A percentile compares a stretch with the other conserved stretches of the same genome.
Conservation (phyloP, 2,113 vertebrate genomes). For the Vulpes ferrilata region DNA sequence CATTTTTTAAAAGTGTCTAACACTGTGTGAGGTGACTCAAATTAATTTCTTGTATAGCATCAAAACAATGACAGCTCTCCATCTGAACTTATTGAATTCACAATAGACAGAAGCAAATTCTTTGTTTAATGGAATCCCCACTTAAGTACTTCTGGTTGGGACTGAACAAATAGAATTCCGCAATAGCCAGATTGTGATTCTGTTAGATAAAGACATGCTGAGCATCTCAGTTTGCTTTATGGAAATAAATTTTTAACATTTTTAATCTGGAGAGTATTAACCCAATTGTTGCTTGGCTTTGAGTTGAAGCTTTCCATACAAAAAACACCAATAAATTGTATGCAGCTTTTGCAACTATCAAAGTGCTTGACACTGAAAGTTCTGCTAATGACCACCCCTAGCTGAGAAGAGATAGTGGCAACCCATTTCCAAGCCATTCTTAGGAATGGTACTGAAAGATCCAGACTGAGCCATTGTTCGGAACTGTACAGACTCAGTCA, state of each 20-base stretch:
- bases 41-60: neutral
- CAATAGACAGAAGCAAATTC: neutral
- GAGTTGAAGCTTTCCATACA: neutral
- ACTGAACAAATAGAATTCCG: neutral
- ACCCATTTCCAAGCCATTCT: slow-evolving; percentile 20
- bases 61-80: neutral
- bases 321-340: neutral
- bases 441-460: slow-evolving; percentile 53
- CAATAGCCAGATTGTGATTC: neutral
- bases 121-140: slow-evolving; percentile 17
- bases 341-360: neutral
- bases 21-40: neutral
- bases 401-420: slow-evolving; percentile 56
- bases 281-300: slow-evolving; percentile 23
- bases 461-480: slow-evolving; percentile 29
- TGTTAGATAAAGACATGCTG: neutral
- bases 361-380: neutral
- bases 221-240: neutral
- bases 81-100: slow-evolving; percentile 2
- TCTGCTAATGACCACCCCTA: slow-evolving; percentile 68
- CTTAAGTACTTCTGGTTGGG: neutral
- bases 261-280: neutral
- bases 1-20: neutral
- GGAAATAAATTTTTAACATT: neutral
- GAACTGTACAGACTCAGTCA: neutral